phyloP scores from a whole-genome alignment of 2,888 invertebrate genomes.

The Asteroscopus sphinx region DNA sequence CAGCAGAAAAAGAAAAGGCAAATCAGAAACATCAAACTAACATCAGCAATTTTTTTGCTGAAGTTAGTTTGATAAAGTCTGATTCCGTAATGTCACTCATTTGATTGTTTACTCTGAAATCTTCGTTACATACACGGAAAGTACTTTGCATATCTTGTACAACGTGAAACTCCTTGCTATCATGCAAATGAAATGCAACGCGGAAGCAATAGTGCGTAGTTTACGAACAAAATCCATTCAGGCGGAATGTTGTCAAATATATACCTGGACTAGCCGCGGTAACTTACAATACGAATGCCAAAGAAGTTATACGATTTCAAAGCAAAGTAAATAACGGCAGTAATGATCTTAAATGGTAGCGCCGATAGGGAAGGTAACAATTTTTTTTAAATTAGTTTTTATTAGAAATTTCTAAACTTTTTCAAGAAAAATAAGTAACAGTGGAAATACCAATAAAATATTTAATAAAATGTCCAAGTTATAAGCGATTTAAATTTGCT shows the following conservation, averaged over 20 bases:
- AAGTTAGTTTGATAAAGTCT: too few relatives aligned
- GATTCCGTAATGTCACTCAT: constrained; percentile 22
- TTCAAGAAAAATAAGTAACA: too few relatives aligned
- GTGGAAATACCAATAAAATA: too few relatives aligned
- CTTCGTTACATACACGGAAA: constrained; percentile 36
- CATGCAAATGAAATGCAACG: constrained; percentile 54
- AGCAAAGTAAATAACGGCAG: too few relatives aligned
- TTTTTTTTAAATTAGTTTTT: background rate
- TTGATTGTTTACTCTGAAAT: constrained; percentile 40
- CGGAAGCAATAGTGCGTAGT: constrained; percentile 59
- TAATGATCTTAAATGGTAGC: too few relatives aligned
- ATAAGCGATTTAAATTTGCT: too few relatives aligned
- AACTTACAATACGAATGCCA: constrained; percentile 14
- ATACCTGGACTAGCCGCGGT: constrained; percentile 31
- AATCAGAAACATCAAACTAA: too few relatives aligned
- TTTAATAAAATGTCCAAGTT: too few relatives aligned
- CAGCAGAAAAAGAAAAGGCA: too few relatives aligned
- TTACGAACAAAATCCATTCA: constrained; percentile 56
- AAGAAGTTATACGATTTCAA: constrained; percentile 27
- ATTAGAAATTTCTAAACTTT: too few relatives aligned
- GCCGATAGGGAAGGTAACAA: background rate
- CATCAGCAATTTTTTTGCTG: too few relatives aligned
- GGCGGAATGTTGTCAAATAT: constrained; percentile 24
- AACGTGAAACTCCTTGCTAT: constrained; percentile 51
- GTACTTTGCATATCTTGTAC: constrained; percentile 45